Evolutionary conservation across 2,888 invertebrate genomes (phyloP).

Genomic region (Apamea epomidion): DNA sequence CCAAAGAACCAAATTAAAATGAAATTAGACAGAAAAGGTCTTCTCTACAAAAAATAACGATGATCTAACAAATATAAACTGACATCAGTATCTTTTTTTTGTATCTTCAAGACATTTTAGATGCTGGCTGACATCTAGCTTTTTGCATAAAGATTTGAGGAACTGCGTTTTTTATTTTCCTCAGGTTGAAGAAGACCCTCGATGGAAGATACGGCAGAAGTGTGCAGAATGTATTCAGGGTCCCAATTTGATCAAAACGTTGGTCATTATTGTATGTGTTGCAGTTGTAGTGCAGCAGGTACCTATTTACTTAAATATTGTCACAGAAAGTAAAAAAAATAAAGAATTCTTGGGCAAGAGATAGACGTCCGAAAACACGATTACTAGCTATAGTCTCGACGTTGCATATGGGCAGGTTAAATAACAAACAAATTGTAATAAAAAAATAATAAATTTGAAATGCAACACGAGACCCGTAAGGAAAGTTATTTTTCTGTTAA

Average conservation of each 20-base stretch:
- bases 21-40: too few species aligned
- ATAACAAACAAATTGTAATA: too few species aligned
- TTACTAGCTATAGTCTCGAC: neutral
- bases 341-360: neutral
- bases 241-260: constrained; percentile 90
- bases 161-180: neutral
- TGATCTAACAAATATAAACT: too few species aligned
- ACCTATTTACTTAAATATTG: neutral
- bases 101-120: neutral
- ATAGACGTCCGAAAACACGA: neutral
- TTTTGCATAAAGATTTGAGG: neutral
- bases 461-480: too few species aligned
- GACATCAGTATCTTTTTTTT: neutral
- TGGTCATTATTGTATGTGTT: constrained; percentile 89
- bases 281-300: constrained; percentile 90
- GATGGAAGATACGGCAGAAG: constrained; percentile 74
- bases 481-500: neutral
- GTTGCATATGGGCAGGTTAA: neutral
- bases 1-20: too few species aligned
- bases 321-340: neutral
- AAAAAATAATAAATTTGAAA: neutral
- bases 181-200: constrained; percentile 68
- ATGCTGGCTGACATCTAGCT: neutral
- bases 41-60: too few species aligned
- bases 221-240: constrained; percentile 86